Base-by-base conservation (phyloP, 2,888 invertebrate genomes). In the Cerceris ruficornis region DNA sequence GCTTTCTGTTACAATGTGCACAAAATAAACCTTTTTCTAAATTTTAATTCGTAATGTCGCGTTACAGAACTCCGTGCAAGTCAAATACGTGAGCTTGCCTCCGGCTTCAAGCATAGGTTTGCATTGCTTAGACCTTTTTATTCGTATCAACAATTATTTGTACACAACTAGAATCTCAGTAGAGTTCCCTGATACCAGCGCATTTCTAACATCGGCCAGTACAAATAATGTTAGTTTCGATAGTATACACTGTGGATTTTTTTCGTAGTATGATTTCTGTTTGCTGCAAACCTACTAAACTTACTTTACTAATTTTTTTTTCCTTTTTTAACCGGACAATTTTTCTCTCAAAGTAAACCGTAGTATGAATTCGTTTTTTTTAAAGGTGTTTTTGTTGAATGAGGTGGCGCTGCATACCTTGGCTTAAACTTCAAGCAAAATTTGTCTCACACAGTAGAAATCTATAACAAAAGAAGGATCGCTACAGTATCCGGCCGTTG, bases 101-200 rank as follows among this genome's bases (percentile, higher is more conserved):
- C 50, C 13, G 52, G 39, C 52, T 64, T 43, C 15, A 70, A 78
- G 73, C 75, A 76, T 75, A 70, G 60, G 58, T 55, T 75, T 62
- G 62, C 75, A 80, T 73, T 58, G 57, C 69, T 55, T 72, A 67
- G 42, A 76, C 78, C 41, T 83, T 68, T 74, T 74, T 67, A 76
- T 61, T 60, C 70, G 69, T 80, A 83, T 78, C 76, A 75, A 83
- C 71, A 28, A 28, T 28, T 28, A 74, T 85, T 81, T 85, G 81
- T 85, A 85, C 85, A 79, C 62, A 79, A 85, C 77, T 77, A 85
- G 68, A 75, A 83, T 79, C 50, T 68, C 43, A 58, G 68, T 83
- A 72, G 69, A 88, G 90, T 91, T 91, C 91, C 91, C 91, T 90
- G 91, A 90, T 91, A 91, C 88, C 91, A 90, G 89, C 90, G 89